Conservation (phyloP, 2,888 invertebrate genomes). For the Monoplex corrugatus region DNA sequence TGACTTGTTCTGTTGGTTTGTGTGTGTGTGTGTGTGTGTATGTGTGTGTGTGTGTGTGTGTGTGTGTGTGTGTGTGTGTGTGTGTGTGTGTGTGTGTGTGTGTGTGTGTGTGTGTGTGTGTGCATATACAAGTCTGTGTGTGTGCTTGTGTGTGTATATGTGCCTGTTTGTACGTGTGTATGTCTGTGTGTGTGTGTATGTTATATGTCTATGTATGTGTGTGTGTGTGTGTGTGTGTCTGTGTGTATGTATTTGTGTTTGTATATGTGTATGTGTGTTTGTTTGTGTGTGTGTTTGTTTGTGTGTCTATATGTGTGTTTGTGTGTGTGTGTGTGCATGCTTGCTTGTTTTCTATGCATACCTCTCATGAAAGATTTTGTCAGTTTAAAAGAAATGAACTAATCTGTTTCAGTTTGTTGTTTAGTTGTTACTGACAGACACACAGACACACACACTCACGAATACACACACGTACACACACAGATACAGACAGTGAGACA, state of each 20-base stretch:
- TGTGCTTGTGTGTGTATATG: not conserved
- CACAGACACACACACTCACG: not conserved
- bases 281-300: not conserved
- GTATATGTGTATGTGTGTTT: not conserved
- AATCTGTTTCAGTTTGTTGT: not conserved
- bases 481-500: not conserved
- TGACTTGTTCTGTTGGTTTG: not conserved
- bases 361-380: not conserved
- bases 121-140: conserved; percentile 16
- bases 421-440: no score
- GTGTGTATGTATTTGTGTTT: conserved; percentile 6
- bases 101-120: conserved; percentile 16
- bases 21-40: not conserved
- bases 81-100: conserved; percentile 21
- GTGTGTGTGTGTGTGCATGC: not conserved
- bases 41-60: not conserved
- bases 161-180: not conserved
- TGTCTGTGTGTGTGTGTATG: conserved; percentile 15
- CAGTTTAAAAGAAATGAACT: not conserved
- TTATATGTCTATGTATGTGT: conserved; percentile 11
- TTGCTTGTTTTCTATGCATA: not conserved
- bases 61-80: conserved; percentile 3
- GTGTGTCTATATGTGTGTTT: conserved; percentile 2
- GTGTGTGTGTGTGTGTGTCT: conserved; percentile 10
- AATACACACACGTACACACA: not conserved